Conservation (phyloP, 2,797 vertebrate genomes). For the Acrocephalus scirpaceus region DNA sequence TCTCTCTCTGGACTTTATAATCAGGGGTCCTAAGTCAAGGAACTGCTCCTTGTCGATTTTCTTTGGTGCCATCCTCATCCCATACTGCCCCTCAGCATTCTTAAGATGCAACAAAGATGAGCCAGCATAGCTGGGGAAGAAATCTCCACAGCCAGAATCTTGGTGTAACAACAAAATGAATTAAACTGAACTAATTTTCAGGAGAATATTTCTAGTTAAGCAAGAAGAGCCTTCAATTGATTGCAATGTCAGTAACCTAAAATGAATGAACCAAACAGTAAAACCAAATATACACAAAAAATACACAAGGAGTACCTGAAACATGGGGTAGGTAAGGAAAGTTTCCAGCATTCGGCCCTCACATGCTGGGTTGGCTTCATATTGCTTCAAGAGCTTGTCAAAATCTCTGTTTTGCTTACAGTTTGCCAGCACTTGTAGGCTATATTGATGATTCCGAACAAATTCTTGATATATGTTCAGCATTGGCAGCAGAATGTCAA, state of each 20-base stretch:
- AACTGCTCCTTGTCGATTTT: background rate
- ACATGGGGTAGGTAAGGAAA: slow-evolving; percentile 99
- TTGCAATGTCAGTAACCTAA: background rate
- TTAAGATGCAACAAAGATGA: background rate
- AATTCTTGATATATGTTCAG: slow-evolving; percentile 99
- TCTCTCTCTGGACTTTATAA: background rate
- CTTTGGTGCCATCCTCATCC: background rate
- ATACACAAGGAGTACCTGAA: slow-evolving; percentile 84
- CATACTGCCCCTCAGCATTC: background rate
- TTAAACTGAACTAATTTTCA: background rate
- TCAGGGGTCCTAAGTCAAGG: background rate
- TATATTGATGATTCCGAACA: slow-evolving; percentile 98
- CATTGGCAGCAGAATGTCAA: slow-evolving; percentile 99
- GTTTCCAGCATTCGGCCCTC: slow-evolving; percentile 98
- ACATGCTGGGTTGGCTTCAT: slow-evolving; percentile 95
- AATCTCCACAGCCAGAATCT: background rate
- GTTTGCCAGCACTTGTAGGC: slow-evolving; percentile 97
- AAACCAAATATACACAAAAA: background rate
- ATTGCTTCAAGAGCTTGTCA: slow-evolving; percentile 98
- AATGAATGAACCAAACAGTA: background rate
- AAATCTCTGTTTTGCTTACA: slow-evolving; percentile 99
- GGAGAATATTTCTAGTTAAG: background rate
- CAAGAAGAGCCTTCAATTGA: background rate
- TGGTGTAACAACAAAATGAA: background rate
- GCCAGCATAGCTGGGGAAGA: background rate